Evolutionary conservation across 2,888 invertebrate species (phyloP), one percentile per base, ranked within the genome.

Genomic region (Nysson spinosus): DNA sequence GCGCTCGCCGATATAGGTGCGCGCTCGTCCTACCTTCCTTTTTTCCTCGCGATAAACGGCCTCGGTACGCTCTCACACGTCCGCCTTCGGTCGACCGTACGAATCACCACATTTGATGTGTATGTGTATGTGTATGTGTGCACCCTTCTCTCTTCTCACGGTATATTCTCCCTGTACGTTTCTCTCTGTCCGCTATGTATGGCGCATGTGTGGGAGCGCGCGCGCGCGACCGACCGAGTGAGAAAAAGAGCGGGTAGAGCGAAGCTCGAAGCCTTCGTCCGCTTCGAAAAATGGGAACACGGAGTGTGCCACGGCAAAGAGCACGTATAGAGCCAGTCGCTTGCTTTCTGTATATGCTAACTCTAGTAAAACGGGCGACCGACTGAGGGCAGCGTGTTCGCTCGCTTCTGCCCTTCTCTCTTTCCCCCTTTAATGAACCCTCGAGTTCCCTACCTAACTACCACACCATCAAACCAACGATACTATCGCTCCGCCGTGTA

Each of bases 301-400:
- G 71, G 69, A 63, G 71, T 68, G 57, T 66, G 63, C 56, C 69
- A 62, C 55, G 42, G 60, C 52, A 52, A 67, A 66, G 67, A 65
- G 70, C 73, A 55, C 63, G 67, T 64, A 56, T 54, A 65, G n/a
- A n/a, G 69, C 69, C 77, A 63, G 67, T 75, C 62, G 62, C 47
- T 60, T 24, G 54, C 30, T 58, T 40, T 28, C 35, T 42, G 50
- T 54, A 34, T 63, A 28, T 74, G 73, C 64, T 70, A 47, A 62
- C 69, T 37, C 58, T 83, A 79, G 80, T 84, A 49, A 75, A 64
- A 58, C 71, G 64, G 54, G 34, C 75, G 68, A 61, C 79, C 82
- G 80, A 70, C 75, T 69, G 84, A 77, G 81, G 83, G 83, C 83
- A 81, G 76, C 75, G 69, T 75, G 28, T 71, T 77, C 80, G 80